Conservation (phyloP, 2,113 vertebrate genomes). For the Takifugu flavidus region DNA sequence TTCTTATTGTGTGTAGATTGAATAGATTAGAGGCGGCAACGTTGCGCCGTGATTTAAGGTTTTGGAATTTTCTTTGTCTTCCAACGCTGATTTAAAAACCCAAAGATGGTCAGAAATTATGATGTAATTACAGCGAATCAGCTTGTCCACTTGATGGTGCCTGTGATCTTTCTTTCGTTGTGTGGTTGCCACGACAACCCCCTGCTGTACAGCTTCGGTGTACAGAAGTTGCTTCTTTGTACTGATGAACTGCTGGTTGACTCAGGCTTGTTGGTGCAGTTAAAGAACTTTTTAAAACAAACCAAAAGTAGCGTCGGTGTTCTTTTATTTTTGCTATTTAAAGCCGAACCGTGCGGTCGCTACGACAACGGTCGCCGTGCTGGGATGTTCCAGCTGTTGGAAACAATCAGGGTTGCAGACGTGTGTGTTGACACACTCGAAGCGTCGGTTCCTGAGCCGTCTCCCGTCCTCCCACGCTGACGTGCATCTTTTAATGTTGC, state of each 20-base stretch:
- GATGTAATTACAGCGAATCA: not conserved
- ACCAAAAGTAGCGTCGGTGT: conserved; percentile 2
- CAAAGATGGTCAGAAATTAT: conserved; percentile 14
- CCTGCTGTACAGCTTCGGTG: not conserved
- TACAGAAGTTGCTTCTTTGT: not conserved
- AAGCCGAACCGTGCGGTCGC: conserved; percentile 16
- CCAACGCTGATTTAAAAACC: conserved; percentile 14
- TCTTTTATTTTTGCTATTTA: not conserved
- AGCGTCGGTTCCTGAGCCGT: too few relatives aligned
- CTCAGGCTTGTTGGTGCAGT: too few relatives aligned
- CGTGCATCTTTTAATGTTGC: conserved; percentile 85
- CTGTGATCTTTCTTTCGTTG: too few relatives aligned
- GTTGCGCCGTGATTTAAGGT: too few relatives aligned
- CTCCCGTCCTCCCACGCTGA: conserved; percentile 71
- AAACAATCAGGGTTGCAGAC: conserved; percentile 5
- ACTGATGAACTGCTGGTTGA: not conserved
- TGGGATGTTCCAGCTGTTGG: conserved; percentile 15
- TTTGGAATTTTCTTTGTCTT: not conserved
- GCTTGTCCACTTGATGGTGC: too few relatives aligned
- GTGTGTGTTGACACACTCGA: too few relatives aligned
- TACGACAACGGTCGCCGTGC: conserved; percentile 15
- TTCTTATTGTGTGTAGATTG: too few relatives aligned
- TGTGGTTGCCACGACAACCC: too few relatives aligned
- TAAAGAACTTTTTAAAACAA: not conserved
- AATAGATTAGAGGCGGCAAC: too few relatives aligned